phyloP scores from a whole-genome alignment of 2,113 vertebrate genomes.

The Bostrychus sinensis region DNA sequence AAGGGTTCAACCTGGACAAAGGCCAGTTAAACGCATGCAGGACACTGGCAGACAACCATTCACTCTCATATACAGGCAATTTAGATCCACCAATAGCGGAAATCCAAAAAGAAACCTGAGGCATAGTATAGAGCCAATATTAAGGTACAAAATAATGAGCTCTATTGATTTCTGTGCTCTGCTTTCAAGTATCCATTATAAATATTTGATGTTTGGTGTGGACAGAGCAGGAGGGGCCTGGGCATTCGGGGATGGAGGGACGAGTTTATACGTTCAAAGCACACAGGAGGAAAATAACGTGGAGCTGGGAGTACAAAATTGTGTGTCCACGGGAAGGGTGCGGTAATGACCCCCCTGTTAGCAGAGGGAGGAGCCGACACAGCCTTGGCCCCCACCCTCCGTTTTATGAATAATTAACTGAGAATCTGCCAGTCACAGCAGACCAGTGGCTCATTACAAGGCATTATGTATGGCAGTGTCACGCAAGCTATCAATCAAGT shows the following conservation, averaged over 20 bases:
- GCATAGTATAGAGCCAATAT: conserved; percentile 16
- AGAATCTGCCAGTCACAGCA: conserved; percentile 58
- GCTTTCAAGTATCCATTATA: conserved; percentile 73
- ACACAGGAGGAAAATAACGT: conserved; percentile 27
- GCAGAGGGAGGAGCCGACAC: conserved; percentile 52
- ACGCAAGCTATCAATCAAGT: conserved; percentile 74
- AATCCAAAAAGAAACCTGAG: conserved; percentile 18
- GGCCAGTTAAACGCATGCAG: too few relatives aligned
- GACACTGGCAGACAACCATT: too few relatives aligned
- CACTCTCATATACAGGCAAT: background rate
- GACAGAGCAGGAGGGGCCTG: conserved; percentile 41
- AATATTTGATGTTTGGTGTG: conserved; percentile 76
- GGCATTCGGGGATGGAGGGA: conserved; percentile 47
- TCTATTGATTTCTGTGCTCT: conserved; percentile 70
- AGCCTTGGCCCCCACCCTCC: conserved; percentile 32
- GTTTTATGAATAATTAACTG: conserved; percentile 79
- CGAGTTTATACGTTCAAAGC: conserved; percentile 41
- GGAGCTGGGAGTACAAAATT: conserved; percentile 19
- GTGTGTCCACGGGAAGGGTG: conserved; percentile 25
- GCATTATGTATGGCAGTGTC: conserved; percentile 66
- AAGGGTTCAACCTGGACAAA: too few relatives aligned
- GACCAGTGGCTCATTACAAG: conserved; percentile 69
- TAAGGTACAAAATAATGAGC: conserved; percentile 66
- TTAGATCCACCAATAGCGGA: background rate
- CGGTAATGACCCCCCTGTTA: conserved; percentile 62